A percentile compares a stretch with the other conserved stretches of the same genome.
These are phyloP conservation scores for Otus scops DNA, from an alignment of 2,797 vertebrate genomes.

Conservation along the genomic window DNA sequence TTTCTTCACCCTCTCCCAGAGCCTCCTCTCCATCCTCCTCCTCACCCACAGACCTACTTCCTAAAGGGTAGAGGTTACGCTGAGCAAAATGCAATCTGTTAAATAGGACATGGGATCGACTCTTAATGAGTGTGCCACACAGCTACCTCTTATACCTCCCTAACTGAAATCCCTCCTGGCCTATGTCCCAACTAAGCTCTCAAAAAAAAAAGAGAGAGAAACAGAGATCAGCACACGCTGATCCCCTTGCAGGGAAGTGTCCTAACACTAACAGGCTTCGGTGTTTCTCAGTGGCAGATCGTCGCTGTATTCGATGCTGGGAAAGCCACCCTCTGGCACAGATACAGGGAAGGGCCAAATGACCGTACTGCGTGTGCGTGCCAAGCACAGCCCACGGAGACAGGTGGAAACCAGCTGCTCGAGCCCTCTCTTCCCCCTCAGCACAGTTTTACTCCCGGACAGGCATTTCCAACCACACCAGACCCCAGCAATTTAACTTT, in stretches of 20 bases:
- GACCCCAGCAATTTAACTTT: accelerated
- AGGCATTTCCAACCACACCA: neutral
- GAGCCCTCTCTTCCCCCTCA: neutral
- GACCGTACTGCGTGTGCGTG: accelerated
- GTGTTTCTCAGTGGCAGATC: neutral
- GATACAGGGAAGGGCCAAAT: neutral
- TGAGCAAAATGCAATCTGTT: neutral
- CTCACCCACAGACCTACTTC: neutral
- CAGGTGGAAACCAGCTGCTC: neutral
- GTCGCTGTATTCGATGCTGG: accelerated
- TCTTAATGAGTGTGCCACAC: neutral
- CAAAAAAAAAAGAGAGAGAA: neutral
- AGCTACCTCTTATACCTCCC: neutral
- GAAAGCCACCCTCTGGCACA: neutral
- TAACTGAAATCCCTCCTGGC: neutral
- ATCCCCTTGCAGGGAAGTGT: neutral
- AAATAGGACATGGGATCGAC: neutral
- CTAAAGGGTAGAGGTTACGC: neutral
- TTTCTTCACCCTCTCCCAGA: neutral
- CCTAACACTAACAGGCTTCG: neutral
- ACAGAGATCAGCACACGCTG: neutral
- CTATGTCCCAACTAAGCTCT: neutral
- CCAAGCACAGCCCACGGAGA: neutral
- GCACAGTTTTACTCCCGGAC: neutral
- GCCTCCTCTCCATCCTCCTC: neutral